Percentiles rank a stretch among this genome's conserved stretches.
phyloP scores from a whole-genome alignment of 92 coral and sea anemone species.

The Phymanthus crucifer region DNA sequence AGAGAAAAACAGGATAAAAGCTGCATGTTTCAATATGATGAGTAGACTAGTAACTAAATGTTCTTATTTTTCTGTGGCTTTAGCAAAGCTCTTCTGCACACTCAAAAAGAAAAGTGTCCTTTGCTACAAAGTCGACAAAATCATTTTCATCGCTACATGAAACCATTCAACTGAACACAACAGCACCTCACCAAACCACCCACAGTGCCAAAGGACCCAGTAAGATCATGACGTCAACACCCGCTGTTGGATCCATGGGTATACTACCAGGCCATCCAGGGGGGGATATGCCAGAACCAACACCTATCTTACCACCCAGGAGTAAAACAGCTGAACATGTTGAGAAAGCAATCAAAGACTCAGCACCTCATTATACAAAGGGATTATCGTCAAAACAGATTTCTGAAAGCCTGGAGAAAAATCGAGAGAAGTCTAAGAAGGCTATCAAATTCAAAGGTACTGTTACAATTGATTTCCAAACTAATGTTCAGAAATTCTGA shows the following conservation, averaged over 20 bases:
- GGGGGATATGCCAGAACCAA: slow-evolving; percentile 53
- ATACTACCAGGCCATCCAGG: slow-evolving; percentile 45
- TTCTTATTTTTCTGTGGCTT: background rate
- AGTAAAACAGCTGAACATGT: background rate
- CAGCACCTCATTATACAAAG: background rate
- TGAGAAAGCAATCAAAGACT: background rate
- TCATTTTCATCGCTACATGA: slow-evolving; percentile 31
- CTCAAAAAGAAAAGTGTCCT: slow-evolving; percentile 31
- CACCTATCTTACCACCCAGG: slow-evolving; percentile 57
- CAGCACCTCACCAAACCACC: slow-evolving; percentile 46
- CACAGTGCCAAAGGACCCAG: slow-evolving; percentile 36
- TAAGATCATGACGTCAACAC: slow-evolving; percentile 64
- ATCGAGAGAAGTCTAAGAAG: slow-evolving; percentile 23
- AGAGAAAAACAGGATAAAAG: too few species aligned
- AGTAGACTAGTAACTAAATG: background rate
- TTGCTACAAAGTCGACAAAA: slow-evolving; percentile 26
- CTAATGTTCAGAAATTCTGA: too few species aligned
- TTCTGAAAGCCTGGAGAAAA: background rate
- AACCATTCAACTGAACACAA: slow-evolving; percentile 32
- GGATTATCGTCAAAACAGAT: slow-evolving; percentile 18
- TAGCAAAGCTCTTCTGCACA: slow-evolving; percentile 22
- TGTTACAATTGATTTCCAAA: background rate
- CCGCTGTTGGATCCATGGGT: slow-evolving; percentile 60
- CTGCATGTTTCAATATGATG: background rate
- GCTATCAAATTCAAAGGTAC: slow-evolving; percentile 27